Percentiles rank a stretch among this genome's conserved stretches.
These are phyloP conservation scores for Apogon hyalosoma DNA, from an alignment of 2,797 vertebrate genomes.

Conservation along the genomic window DNA sequence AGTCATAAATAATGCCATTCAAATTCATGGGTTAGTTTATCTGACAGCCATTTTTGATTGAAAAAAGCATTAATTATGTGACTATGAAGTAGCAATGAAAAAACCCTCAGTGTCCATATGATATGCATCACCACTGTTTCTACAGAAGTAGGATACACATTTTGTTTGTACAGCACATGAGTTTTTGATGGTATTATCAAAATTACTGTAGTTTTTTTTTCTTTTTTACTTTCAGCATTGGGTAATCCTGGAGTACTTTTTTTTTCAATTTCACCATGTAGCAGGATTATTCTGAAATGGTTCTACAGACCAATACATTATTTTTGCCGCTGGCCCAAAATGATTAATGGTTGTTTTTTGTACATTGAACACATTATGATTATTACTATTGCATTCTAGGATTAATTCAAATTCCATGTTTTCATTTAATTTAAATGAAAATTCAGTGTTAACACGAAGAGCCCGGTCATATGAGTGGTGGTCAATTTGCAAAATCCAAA, in stretches of 20 bases:
- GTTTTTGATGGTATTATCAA: background rate
- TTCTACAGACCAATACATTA: background rate
- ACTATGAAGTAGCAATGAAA: background rate
- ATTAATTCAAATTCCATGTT: constrained; percentile 4
- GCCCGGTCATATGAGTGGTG: background rate
- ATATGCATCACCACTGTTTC: background rate
- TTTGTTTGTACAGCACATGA: constrained; percentile 5
- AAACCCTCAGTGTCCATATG: background rate
- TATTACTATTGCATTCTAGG: constrained; percentile 5
- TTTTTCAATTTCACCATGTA: constrained; percentile 3
- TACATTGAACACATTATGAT: too few species aligned
- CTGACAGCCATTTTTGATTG: background rate
- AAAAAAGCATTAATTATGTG: background rate
- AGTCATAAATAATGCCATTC: background rate
- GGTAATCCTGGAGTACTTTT: background rate
- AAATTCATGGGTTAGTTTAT: background rate
- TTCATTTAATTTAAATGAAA: background rate
- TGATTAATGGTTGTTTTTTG: background rate
- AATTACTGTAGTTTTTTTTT: background rate
- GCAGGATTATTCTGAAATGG: constrained; percentile 14
- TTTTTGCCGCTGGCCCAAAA: constrained; percentile 2
- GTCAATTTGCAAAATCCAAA: constrained; percentile 6
- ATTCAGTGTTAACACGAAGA: constrained; percentile 31
- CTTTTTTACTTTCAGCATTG: constrained; percentile 4
- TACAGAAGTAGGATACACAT: background rate